Evolutionary conservation across 2,113 vertebrate genomes (phyloP), one percentile per base, ranked within the genome.

Genomic region (Porphyrio hochstetteri): DNA sequence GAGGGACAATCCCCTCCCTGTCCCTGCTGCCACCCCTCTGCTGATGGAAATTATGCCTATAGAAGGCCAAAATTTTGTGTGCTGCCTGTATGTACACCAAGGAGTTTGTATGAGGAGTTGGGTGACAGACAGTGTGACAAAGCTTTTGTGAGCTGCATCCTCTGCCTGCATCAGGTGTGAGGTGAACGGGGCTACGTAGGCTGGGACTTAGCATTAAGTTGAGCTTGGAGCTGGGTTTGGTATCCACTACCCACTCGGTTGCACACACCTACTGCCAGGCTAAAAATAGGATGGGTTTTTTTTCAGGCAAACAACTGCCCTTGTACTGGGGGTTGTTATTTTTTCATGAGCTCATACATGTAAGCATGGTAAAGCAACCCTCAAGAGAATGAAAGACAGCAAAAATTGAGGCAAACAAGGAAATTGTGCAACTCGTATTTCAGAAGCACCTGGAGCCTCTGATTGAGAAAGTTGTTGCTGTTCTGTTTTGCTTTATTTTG

Each of bases 41-140:
- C n/a, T n/a, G n/a, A n/a, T n/a, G n/a, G n/a, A n/a, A 82, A 24
- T 69, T 35, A 7, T 13, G n/a, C n/a, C 77, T 57, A 4, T 12
- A 24, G 67, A 61, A 83, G 60, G 48, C n/a, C 75, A 16, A 27
- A 28, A 35, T 68, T 28, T 38, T 46, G 15, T 7, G 1, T 33
- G 57, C 63, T 93, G 56, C 25, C 15, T 7, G 0, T 6, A 4
- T 0, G 0, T 4, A 17, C 3, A 1, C 2, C 0, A 0, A 6
- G 25, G 21, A 57, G 31, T 35, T 10, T 31, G 10, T 6, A 6
- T 6, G 36, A 50, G 63, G 55, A 56, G 25, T 2, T 42, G 64
- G 74, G n/a, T 25, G 67, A 38, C 3, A 38, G 78, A 5, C 13
- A 5, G 19, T 2, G 48, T 1, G 13, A 28, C 27, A 33, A 35